Evolutionary conservation across 53 echinoderm and acorn worm genomes (phyloP), one percentile per base, ranked within the genome.

Genomic region (Crossaster papposus): DNA sequence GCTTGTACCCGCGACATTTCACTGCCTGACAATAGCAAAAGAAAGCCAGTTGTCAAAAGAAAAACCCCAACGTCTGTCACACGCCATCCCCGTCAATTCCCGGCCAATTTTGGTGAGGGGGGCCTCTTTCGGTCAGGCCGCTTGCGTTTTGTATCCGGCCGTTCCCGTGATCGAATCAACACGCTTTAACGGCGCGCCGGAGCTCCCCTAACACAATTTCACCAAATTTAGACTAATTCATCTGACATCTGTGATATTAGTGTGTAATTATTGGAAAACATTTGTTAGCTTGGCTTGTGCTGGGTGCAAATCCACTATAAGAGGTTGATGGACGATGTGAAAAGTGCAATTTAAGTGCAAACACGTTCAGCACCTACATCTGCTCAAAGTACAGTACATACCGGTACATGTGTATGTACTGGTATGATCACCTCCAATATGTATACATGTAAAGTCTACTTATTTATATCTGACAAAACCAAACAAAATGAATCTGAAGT

Each of bases 181-280:
- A 85, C 51, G 85, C 85, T 85, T 51, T 51, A 78, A n/a, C 53
- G 73, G 52, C 73, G 32, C 31, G 85, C 31, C 37, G 33, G 52
- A 72, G 71, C 30, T 53, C 30, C 51, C 51, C 85, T 85, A 85
- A 85, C 85, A 85, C 73, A 72, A 85, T 85, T 85, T 85, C 85
- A 72, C 85, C 72, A 85, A 85, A 85, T 85, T 85, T 85, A 34
- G 85, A 85, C 72, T 85, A 85, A 85, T 85, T 85, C 51, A 71
- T 85, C 72, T 85, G 85, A 85, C 85, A 85, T 85, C 85, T 85
- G 85, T 85, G 85, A 85, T 85, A 85, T 85, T 85, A 85, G 73
- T 52, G 85, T 73, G 85, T 72, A 85, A 85, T 85, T 85, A 85
- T 85, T 85, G 85, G 85, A 85, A 85, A 85, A 85, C 85, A 85